phyloP scores from a whole-genome alignment of 2,113 vertebrate species.

The Gallinago media region DNA sequence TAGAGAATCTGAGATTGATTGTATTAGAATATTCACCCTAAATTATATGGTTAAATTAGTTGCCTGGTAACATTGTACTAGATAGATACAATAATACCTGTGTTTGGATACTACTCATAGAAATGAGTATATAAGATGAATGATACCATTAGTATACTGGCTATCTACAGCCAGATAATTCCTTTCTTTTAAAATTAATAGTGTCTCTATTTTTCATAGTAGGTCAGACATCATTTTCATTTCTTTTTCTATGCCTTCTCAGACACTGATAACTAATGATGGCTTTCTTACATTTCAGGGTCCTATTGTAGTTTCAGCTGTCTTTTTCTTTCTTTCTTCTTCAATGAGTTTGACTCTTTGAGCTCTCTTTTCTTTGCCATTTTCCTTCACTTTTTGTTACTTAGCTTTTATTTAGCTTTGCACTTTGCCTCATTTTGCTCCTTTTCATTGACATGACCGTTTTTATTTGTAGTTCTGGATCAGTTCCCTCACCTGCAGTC shows the following conservation, averaged over 20 bases:
- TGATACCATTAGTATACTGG: background rate
- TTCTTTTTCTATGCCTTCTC: slow-evolving; percentile 2
- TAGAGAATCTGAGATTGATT: background rate
- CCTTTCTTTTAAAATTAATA: slow-evolving; percentile 4
- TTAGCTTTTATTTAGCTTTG: slow-evolving; percentile 27
- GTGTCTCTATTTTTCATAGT: background rate
- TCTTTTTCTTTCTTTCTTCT: background rate
- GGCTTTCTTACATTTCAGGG: background rate
- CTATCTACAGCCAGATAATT: background rate
- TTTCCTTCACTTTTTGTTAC: background rate
- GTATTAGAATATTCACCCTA: background rate
- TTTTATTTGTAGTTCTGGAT: slow-evolving; percentile 37
- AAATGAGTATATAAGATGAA: background rate
- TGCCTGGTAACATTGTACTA: background rate
- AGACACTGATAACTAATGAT: slow-evolving; percentile 8
- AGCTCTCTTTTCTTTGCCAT: background rate
- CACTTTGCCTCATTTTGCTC: background rate
- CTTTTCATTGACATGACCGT: background rate
- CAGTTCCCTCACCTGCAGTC: background rate
- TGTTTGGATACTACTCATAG: background rate
- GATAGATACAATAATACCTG: background rate
- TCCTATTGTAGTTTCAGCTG: background rate
- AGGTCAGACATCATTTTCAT: slow-evolving; percentile 17
- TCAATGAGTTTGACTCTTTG: background rate
- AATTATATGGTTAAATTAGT: background rate